phyloP scores from a whole-genome alignment of 2,888 invertebrate species.

The Caenorhabditis sp. region DNA sequence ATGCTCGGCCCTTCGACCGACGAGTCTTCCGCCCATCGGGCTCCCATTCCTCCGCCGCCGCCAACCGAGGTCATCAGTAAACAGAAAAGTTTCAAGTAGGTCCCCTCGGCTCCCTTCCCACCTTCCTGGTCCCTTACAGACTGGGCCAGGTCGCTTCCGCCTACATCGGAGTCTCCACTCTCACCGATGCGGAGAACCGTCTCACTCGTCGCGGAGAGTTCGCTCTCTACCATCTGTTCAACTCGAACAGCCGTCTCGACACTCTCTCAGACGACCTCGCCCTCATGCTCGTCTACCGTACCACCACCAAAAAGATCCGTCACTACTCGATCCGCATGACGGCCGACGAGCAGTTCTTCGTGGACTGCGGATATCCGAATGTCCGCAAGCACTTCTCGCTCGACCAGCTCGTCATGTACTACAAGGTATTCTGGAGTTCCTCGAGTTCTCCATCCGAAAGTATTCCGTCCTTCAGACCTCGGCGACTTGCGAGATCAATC shows the following conservation, averaged over 20 bases:
- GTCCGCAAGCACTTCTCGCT: constrained; percentile 34
- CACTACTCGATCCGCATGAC: constrained; percentile 24
- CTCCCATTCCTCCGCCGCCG: neutral
- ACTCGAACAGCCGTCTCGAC: constrained; percentile 3
- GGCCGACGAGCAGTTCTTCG: constrained; percentile 16
- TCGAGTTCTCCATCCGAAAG: too few species aligned
- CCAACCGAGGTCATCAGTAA: neutral
- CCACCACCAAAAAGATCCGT: constrained; percentile 33
- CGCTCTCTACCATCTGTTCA: constrained; percentile 29
- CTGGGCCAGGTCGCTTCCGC: constrained; percentile 5
- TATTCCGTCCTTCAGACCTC: constrained; percentile 23
- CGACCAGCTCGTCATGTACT: constrained; percentile 16
- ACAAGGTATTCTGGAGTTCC: too few species aligned
- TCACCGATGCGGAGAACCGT: constrained; percentile 11
- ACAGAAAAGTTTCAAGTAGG: neutral
- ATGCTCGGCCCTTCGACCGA: constrained; percentile 5
- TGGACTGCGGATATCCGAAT: constrained; percentile 43
- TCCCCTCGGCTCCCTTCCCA: too few species aligned
- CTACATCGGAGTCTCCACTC: constrained; percentile 18
- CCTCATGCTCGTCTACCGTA: constrained; percentile 43
- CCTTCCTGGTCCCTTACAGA: neutral
- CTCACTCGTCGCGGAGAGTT: constrained; percentile 33
- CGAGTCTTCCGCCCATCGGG: too few species aligned
- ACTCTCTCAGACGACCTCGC: constrained; percentile 11
- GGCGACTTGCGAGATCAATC: constrained; percentile 27